Evolutionary conservation across 1,140 invertebrate genomes (phyloP).

Genomic region (Mylabris phalerata): DNA sequence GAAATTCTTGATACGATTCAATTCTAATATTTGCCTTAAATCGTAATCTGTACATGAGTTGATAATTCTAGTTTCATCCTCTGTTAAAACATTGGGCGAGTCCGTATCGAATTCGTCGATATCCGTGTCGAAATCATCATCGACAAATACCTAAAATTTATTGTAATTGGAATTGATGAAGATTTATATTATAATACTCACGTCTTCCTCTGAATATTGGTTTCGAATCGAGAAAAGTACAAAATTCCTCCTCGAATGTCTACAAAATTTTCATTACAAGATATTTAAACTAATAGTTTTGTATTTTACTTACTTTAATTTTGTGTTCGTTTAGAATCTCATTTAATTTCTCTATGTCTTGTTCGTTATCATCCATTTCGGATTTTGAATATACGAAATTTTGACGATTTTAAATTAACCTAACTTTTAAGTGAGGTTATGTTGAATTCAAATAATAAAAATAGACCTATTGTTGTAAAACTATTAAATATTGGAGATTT

Average conservation of each 20-base stretch:
- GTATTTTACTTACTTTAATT: background rate
- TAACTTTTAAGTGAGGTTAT: no score
- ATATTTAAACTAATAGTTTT: background rate
- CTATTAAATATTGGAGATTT: no score
- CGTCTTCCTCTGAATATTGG: background rate
- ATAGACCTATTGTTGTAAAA: no score
- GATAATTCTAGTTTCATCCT: conserved; percentile 22
- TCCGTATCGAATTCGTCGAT: background rate
- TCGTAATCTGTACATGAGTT: conserved; percentile 22
- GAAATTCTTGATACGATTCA: conserved; percentile 27
- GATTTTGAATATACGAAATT: background rate
- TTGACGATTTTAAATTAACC: no score
- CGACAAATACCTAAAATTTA: conserved; percentile 3
- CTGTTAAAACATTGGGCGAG: conserved; percentile 2
- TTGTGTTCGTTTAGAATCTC: conserved; percentile 7
- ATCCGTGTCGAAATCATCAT: background rate
- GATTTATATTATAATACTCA: background rate
- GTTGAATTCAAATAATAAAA: no score
- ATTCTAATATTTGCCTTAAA: conserved; percentile 20
- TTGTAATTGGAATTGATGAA: background rate
- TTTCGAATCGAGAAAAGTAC: conserved; percentile 3
- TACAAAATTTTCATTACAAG: background rate
- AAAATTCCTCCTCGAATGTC: conserved; percentile 2
- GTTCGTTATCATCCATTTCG: conserved; percentile 1
- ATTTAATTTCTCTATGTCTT: conserved; percentile 3